Evolutionary conservation across 2,113 vertebrate genomes (phyloP).

Genomic region (Gobius niger): DNA sequence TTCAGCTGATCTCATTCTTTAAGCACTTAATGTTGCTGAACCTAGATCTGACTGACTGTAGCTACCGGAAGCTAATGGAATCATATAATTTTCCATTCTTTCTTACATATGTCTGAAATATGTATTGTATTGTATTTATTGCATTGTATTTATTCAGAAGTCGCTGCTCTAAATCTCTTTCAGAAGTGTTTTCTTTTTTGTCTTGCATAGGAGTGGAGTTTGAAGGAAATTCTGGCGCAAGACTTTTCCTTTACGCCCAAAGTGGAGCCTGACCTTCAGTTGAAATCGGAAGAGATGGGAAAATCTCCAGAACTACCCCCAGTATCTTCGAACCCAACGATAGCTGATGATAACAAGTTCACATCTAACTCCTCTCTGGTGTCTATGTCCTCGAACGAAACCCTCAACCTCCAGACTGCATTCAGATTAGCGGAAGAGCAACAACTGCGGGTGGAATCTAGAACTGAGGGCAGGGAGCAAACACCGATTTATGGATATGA

Average conservation of each 20-base stretch:
- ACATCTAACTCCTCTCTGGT: neutral
- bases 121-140: too few relatives aligned
- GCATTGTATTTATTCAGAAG: neutral
- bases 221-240: slow-evolving; percentile 72
- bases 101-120: too few relatives aligned
- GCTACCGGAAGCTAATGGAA: too few relatives aligned
- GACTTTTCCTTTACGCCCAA: slow-evolving; percentile 11
- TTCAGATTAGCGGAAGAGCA: slow-evolving; percentile 38
- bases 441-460: neutral
- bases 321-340: neutral
- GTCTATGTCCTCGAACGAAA: slow-evolving; percentile 1
- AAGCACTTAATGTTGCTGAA: too few relatives aligned
- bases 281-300: neutral
- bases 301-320: neutral
- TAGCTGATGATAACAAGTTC: neutral
- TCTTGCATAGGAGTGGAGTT: slow-evolving; percentile 76
- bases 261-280: neutral
- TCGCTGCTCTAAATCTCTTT: too few relatives aligned
- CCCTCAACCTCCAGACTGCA: neutral
- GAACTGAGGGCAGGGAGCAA: neutral
- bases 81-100: too few relatives aligned
- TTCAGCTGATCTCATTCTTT: too few relatives aligned
- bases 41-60: too few relatives aligned
- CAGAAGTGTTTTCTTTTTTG: neutral
- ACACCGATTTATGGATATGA: too few relatives aligned